A percentile compares a stretch with the other conserved stretches of the same genome.
These are phyloP conservation scores for Dasyprocta punctata DNA, from an alignment of 2,113 vertebrate species.

Conservation along the genomic window DNA sequence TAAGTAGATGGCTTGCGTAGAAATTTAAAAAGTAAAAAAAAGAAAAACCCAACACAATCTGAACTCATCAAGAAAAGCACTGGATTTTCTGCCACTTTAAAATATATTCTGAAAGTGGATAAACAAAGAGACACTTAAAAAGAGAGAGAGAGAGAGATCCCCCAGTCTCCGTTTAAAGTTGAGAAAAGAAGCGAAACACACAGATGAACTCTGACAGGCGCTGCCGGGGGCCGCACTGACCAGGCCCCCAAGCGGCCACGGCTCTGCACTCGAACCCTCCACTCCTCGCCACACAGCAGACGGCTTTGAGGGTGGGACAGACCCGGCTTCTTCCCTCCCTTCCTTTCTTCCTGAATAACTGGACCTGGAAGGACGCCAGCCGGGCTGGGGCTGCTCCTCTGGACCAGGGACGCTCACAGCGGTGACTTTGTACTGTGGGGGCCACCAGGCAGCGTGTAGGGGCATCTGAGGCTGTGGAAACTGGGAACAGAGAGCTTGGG, in stretches of 20 bases:
- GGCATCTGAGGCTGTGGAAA: not conserved
- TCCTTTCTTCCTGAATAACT: not conserved
- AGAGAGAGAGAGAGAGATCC: too few relatives aligned
- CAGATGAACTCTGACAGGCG: not conserved
- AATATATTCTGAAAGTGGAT: not conserved
- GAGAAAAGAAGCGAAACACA: not conserved
- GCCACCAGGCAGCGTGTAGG: not conserved
- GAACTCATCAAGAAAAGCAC: not conserved
- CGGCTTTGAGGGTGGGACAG: not conserved
- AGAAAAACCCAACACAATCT: not conserved
- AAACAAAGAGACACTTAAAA: not conserved
- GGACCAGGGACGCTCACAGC: not conserved
- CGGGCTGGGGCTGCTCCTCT: not conserved
- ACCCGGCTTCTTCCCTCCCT: not conserved
- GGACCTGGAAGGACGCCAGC: not conserved
- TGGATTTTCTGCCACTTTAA: conserved; percentile 7
- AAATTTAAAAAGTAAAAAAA: too few relatives aligned
- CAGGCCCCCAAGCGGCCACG: too few relatives aligned
- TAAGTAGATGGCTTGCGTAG: not conserved
- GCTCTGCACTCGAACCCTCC: not conserved
- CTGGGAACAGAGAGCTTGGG: not conserved
- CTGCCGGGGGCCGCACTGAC: not conserved
- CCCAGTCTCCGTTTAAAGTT: not conserved
- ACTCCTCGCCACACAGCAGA: not conserved
- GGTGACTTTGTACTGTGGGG: not conserved